phyloP scores from a whole-genome alignment of 2,113 vertebrate genomes.

The Strigops habroptila region DNA sequence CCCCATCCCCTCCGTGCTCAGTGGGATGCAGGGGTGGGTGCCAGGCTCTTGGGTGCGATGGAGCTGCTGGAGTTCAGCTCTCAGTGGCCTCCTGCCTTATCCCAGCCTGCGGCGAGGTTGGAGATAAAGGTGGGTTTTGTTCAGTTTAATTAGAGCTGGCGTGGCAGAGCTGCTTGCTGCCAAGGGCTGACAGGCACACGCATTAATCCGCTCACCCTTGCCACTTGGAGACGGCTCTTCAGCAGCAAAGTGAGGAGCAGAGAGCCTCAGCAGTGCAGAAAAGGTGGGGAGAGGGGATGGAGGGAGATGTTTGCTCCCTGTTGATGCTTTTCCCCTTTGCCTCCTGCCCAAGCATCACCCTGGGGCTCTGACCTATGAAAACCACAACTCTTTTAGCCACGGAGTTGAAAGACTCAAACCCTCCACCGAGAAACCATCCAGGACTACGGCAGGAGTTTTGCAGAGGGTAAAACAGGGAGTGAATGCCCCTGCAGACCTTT shows the following conservation, averaged over 20 bases:
- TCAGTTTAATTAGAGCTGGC: constrained; percentile 39
- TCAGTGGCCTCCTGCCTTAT: background rate
- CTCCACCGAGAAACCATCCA: rapidly evolving
- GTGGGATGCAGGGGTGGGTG: background rate
- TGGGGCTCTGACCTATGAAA: background rate
- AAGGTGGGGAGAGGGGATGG: background rate
- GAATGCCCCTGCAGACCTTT: background rate
- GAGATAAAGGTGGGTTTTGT: constrained; percentile 44
- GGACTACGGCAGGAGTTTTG: rapidly evolving
- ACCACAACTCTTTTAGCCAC: rapidly evolving
- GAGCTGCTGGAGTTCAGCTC: background rate
- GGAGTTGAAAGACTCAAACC: background rate
- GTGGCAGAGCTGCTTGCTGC: constrained; percentile 1
- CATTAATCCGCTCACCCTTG: constrained; percentile 38
- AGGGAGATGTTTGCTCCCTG: background rate
- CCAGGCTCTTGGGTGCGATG: background rate
- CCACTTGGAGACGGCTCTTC: background rate
- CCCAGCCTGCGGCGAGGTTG: background rate
- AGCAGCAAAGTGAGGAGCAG: background rate
- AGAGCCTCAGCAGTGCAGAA: background rate
- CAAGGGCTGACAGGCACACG: constrained; percentile 25
- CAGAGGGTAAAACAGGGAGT: background rate
- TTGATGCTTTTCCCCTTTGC: background rate
- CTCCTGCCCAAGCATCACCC: rapidly evolving
- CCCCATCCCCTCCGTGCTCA: background rate